A percentile compares a stretch with the other conserved stretches of the same genome.
These are phyloP conservation scores for Leguminivora glycinivorella DNA, from an alignment of 1,140 invertebrate genomes.

Conservation along the genomic window DNA sequence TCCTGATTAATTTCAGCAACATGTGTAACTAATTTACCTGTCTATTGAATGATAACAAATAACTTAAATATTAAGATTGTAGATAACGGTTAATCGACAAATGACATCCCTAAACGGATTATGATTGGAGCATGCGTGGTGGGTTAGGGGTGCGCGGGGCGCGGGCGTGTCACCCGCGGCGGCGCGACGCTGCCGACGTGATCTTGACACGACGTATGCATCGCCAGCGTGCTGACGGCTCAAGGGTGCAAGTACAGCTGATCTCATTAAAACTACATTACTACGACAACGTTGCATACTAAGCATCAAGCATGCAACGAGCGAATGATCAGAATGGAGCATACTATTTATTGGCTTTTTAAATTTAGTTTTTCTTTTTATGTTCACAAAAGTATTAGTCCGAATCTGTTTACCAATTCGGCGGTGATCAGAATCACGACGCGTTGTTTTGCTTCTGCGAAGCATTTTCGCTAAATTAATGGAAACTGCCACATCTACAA, in stretches of 20 bases:
- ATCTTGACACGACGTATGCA: constrained; percentile 75
- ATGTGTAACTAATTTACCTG: background rate
- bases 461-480: too few species aligned
- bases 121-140: constrained; percentile 78
- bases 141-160: constrained; percentile 32
- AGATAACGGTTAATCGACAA: constrained; percentile 60
- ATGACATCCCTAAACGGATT: constrained; percentile 75
- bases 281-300: background rate
- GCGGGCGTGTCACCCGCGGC: constrained; percentile 65
- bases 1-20: background rate
- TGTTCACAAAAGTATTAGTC: too few species aligned
- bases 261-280: constrained; percentile 10
- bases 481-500: too few species aligned
- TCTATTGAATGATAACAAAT: background rate
- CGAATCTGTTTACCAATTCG: too few species aligned
- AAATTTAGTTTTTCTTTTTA: too few species aligned
- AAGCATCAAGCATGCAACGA: background rate
- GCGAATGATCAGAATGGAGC: background rate
- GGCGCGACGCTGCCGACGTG: constrained; percentile 63
- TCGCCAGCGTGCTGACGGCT: constrained; percentile 27
- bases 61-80: constrained; percentile 15
- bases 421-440: too few species aligned
- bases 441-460: too few species aligned
- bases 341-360: background rate
- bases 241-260: constrained; percentile 30